Base-by-base conservation (phyloP, 2,888 invertebrate genomes). In the Agrochola litura region DNA sequence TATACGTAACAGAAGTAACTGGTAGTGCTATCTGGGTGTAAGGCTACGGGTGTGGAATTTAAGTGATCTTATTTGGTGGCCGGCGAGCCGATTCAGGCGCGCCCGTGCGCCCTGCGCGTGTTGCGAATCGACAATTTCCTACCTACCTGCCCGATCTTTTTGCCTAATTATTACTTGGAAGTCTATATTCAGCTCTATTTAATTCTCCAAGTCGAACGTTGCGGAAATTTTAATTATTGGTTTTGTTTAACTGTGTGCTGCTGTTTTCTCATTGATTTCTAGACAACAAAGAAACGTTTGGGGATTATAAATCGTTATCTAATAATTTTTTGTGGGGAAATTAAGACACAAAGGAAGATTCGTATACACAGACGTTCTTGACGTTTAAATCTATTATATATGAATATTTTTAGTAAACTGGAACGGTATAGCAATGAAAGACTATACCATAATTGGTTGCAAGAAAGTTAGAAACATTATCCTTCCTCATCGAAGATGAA, bases 61-160 rank as follows among this genome's bases (percentile, higher is more conserved):
- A 96, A 96, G 96, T 95, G 96, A 94, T 95, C 96, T 93, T 95
- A 95, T 96, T 96, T 95, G 89, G 89, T 88, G 86, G 88, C 88
- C 85, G 91, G 92, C 90, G 89, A 92, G 92, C 91, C 94, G 94
- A 94, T 94, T 93, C 94, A 92, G 92, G 91, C 92, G 91, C 90
- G 88, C 89, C 92, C 91, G 92, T 91, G 93, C 90, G 89, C 90
- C 88, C 83, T 69, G 91, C 88, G 92, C 95, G 96, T 95, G 96
- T 90, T 91, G 82, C 84, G 95, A 95, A 95, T 95, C 91, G 87
- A 86, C 92, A 94, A 95, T 94, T 91, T 91, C 92, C 81, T 92
- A 91, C 92, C 90, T 94, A 92, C 92, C 93, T 92, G 91, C 85
- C 84, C 89, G 90, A 90, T 91, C 92, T 92, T 90, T 91, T 92